Conservation (phyloP, 2,113 vertebrate genomes). For the Nycticryphes semicollaris region DNA sequence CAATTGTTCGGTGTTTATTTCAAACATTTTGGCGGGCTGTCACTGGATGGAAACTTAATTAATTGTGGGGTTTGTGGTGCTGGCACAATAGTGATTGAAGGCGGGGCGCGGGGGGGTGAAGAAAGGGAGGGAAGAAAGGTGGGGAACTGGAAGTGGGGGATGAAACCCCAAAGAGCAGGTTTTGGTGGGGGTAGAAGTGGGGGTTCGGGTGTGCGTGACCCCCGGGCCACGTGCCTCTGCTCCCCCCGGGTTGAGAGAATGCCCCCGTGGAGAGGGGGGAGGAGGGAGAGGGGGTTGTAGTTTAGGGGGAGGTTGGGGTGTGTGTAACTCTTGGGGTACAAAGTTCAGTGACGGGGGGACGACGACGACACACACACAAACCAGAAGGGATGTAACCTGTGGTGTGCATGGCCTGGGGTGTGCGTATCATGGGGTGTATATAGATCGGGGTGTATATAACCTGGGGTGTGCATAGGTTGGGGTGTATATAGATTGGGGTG, state of each 20-base stretch:
- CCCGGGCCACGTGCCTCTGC: background rate
- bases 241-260: background rate
- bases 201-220: background rate
- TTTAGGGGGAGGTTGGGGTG: background rate
- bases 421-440: background rate
- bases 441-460: background rate
- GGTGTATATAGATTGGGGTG: background rate
- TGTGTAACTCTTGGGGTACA: background rate
- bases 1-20: slow-evolving; percentile 56
- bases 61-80: slow-evolving; percentile 16
- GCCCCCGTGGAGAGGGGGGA: background rate
- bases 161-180: background rate
- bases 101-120: too few species aligned
- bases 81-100: slow-evolving; percentile 15
- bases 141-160: too few species aligned
- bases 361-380: background rate
- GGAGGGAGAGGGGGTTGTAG: background rate
- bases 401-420: background rate
- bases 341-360: background rate
- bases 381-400: background rate
- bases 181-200: background rate
- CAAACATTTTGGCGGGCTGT: slow-evolving; percentile 68
- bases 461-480: background rate
- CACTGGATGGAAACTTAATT: slow-evolving; percentile 50
- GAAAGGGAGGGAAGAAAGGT: background rate